Evolutionary conservation across 2,113 vertebrate genomes (phyloP).

Genomic region (Progne subis): DNA sequence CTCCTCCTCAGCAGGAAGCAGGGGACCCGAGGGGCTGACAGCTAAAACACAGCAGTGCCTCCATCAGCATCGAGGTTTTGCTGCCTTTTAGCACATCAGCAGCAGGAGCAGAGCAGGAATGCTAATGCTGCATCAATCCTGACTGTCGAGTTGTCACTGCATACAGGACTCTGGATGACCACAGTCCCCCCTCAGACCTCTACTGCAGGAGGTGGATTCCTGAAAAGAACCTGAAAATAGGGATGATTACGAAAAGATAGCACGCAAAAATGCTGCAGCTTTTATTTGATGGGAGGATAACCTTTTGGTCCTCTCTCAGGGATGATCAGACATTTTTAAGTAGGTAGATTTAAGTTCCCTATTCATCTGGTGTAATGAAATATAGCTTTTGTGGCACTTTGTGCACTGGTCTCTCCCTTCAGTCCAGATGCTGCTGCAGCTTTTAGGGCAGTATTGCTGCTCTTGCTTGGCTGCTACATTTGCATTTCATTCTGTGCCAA

Average conservation of each 20-base stretch:
- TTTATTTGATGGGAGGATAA: not conserved
- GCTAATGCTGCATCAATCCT: not conserved
- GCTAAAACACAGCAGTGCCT: not conserved
- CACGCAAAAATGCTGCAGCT: not conserved
- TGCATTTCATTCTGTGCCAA: not conserved
- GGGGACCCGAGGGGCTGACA: not conserved
- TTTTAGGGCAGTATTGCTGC: not conserved
- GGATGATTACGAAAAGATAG: not conserved
- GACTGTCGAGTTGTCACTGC: not conserved
- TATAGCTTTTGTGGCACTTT: not conserved
- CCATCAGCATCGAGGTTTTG: not conserved
- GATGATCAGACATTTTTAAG: not conserved
- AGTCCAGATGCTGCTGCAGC: not conserved
- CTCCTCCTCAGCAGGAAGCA: not conserved
- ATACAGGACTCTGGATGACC: not conserved
- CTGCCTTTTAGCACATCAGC: not conserved
- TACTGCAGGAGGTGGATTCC: not conserved
- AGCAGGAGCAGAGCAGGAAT: not conserved
- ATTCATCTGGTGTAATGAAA: not conserved
- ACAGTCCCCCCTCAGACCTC: not conserved
- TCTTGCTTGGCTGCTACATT: not conserved
- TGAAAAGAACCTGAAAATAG: not conserved
- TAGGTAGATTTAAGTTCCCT: not conserved
- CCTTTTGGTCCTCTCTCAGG: not conserved
- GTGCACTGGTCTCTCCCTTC: not conserved